phyloP scores from a whole-genome alignment of 2,888 invertebrate species.

The Alloplasta piceator region DNA sequence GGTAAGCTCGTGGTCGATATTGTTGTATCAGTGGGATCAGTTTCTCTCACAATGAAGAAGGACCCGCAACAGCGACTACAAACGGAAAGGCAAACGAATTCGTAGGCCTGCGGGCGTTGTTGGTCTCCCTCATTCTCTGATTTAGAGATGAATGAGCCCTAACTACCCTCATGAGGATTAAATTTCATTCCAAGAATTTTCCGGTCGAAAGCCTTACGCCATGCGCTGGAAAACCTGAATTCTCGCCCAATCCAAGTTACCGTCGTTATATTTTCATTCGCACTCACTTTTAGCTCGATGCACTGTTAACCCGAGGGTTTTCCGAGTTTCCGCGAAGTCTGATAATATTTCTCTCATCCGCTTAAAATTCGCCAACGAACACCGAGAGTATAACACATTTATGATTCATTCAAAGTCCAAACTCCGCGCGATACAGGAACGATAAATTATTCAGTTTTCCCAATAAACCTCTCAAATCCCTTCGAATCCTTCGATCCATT shows the following conservation, averaged over 20 bases:
- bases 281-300: background rate
- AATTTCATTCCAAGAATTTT: conserved; percentile 56
- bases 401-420: background rate
- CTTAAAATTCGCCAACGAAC: background rate
- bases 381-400: background rate
- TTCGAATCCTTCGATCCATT: background rate
- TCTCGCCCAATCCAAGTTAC: background rate
- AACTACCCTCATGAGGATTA: conserved; percentile 16
- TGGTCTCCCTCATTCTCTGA: conserved; percentile 33
- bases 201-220: conserved; percentile 18
- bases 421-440: background rate
- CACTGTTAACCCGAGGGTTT: background rate
- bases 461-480: background rate
- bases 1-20: conserved; percentile 36
- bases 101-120: conserved; percentile 42
- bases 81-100: conserved; percentile 26
- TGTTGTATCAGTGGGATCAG: conserved; percentile 25
- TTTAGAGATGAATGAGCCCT: conserved; percentile 57
- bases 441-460: background rate
- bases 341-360: background rate
- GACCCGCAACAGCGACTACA: conserved; percentile 26
- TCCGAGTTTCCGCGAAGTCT: background rate
- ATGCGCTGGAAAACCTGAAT: background rate
- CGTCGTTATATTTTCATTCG: background rate
- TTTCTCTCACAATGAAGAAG: background rate